Base-by-base conservation (phyloP, 2,888 invertebrate genomes). In the Actias luna region DNA sequence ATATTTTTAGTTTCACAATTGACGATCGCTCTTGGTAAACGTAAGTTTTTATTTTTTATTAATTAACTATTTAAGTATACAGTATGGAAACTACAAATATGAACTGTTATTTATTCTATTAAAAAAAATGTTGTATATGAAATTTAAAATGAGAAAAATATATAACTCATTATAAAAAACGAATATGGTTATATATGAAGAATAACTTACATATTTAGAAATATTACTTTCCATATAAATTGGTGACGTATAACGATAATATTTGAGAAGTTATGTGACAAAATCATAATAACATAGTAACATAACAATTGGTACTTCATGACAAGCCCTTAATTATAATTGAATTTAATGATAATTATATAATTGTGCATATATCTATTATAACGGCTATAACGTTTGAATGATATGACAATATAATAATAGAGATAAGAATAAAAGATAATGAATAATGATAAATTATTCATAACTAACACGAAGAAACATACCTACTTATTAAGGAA, bases 21-120 rank as follows among this genome's bases (percentile, higher is more conserved):
- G 31, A 59, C 72, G 25, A 63, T 74, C 50, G 72, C 77, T 61
- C 74, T 77, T 39, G 64, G 79, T 50, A 77, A 71, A 16, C 66
- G 84, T 85, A 75, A 84, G 84, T 82, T 33, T 58, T 60, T 22
- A 5, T 42, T n/a, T 42, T 1, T 29, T 42, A 36, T 29, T 39
- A 36, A 27, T 57, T 14, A 10, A 36, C 2, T 14, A 33, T 12
- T 16, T 61, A 4, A 42, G 18, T 36, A 8, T 12, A n/a, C 16
- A 5, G 10, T 16, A 18, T 18, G 7, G 2, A 36, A 5, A n/a
- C 16, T 16, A 0, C 25, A 10, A 25, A 50, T 27, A 27, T 36
- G 35, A 12, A 22, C 1, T 42, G 22, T 8, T 22, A 2, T 2
- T 10, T 46, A 46, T 22, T 22, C 4, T 5, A 39, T 39, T 8